Evolutionary conservation across 2,888 invertebrate genomes (phyloP).

Genomic region (Platerodrilus igneus): DNA sequence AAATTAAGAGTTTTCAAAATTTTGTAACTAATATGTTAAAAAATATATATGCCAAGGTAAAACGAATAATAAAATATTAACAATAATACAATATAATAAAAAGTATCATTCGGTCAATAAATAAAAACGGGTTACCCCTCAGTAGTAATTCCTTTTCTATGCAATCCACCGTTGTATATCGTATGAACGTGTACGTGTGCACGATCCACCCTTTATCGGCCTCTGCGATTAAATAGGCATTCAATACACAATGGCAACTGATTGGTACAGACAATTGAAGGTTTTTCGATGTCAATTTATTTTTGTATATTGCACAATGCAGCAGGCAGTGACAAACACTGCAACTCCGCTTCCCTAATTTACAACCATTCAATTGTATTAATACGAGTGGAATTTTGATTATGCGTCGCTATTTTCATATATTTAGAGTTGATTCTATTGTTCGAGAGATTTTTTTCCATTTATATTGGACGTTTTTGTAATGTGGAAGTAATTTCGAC

Average conservation of each 20-base stretch:
- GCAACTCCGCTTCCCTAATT: conserved; percentile 43
- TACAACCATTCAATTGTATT: conserved; percentile 44
- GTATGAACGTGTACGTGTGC: conserved; percentile 9
- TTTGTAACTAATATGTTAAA: too few species aligned
- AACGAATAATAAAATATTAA: too few species aligned
- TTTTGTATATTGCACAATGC: conserved; percentile 46
- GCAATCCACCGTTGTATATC: too few species aligned
- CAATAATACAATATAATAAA: too few species aligned
- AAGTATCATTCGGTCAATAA: too few species aligned
- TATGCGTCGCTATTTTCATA: conserved; percentile 42
- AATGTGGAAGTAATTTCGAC: too few species aligned
- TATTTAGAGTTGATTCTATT: conserved; percentile 36
- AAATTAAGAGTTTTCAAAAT: too few species aligned
- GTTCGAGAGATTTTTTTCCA: too few species aligned
- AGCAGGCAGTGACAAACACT: conserved; percentile 45
- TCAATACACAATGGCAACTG: conserved; percentile 44
- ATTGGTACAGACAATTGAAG: conserved; percentile 50
- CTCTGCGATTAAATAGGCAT: conserved; percentile 46
- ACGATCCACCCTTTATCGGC: conserved; percentile 38
- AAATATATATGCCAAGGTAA: too few species aligned
- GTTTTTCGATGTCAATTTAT: conserved; percentile 50
- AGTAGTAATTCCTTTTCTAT: too few species aligned
- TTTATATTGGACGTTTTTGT: too few species aligned
- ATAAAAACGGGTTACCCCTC: conserved; percentile 16
- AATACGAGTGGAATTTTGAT: conserved; percentile 47